Percentiles rank a stretch among this genome's conserved stretches.
These are phyloP conservation scores for Diarsia mendica DNA, from an alignment of 2,888 invertebrate species.

Conservation along the genomic window DNA sequence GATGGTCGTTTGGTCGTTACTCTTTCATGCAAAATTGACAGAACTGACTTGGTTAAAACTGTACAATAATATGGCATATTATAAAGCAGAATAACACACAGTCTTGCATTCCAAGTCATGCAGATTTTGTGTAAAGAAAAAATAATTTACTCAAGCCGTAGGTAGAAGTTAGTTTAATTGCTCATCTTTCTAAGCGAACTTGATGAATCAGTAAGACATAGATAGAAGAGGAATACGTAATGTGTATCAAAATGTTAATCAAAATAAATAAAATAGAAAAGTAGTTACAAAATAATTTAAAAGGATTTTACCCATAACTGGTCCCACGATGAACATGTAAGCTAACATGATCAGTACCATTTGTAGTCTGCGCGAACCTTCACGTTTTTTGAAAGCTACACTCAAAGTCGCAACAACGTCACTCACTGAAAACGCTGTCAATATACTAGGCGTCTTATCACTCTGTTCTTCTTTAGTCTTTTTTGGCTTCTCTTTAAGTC, in stretches of 20 bases:
- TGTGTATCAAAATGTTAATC: background rate
- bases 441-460: constrained; percentile 74
- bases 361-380: constrained; percentile 82
- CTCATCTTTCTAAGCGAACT: background rate
- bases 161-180: background rate
- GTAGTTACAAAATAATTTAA: constrained; percentile 13
- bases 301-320: constrained; percentile 83
- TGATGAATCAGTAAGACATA: background rate
- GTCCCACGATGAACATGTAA: constrained; percentile 88
- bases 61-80: background rate
- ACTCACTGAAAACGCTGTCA: constrained; percentile 81
- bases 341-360: constrained; percentile 85
- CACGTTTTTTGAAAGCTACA: constrained; percentile 83
- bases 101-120: background rate
- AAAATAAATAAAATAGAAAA: background rate
- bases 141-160: background rate
- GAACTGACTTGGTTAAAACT: background rate
- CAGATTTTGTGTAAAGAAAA: background rate
- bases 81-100: background rate
- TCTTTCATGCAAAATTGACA: background rate
- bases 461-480: constrained; percentile 76
- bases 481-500: constrained; percentile 81
- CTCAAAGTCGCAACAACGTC: constrained; percentile 86
- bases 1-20: background rate
- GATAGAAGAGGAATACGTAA: background rate